phyloP scores from a whole-genome alignment of 2,888 invertebrate species.

The Pristionchus mayeri region DNA sequence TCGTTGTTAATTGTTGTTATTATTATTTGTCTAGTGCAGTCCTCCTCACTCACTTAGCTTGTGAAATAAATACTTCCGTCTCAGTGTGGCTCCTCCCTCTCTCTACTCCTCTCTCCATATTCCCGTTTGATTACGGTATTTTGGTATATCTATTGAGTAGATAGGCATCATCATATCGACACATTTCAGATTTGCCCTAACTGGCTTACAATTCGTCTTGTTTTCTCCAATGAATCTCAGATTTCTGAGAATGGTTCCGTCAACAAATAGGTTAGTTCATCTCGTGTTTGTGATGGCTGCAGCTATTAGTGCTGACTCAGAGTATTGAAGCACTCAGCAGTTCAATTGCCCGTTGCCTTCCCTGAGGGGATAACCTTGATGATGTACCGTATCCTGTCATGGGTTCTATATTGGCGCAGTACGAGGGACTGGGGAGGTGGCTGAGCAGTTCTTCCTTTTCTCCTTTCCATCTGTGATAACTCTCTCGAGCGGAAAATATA shows the following conservation, averaged over 20 bases:
- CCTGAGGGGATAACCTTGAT: constrained; percentile 7
- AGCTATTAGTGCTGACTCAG: neutral
- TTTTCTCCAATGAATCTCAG: neutral
- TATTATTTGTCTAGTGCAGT: neutral
- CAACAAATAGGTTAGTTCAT: neutral
- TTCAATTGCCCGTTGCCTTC: neutral
- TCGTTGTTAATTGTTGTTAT: neutral
- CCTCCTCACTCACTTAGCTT: neutral
- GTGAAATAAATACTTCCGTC: constrained; percentile 26
- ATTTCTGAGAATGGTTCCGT: neutral
- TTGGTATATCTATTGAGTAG: neutral
- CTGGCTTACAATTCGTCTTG: neutral
- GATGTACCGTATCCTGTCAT: neutral
- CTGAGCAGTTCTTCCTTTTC: neutral
- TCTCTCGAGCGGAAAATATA: too few species aligned
- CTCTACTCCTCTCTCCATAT: neutral
- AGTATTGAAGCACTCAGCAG: neutral
- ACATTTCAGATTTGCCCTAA: neutral
- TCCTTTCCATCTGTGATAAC: too few species aligned
- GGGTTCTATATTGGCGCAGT: neutral
- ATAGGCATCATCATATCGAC: neutral
- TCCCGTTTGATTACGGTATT: constrained; percentile 17
- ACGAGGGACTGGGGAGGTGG: neutral
- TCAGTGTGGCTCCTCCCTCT: neutral
- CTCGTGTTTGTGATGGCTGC: neutral